Percentiles rank a stretch among this genome's conserved stretches.
phyloP scores from a whole-genome alignment of 2,797 vertebrate genomes.

The Brachyalestes nurse region DNA sequence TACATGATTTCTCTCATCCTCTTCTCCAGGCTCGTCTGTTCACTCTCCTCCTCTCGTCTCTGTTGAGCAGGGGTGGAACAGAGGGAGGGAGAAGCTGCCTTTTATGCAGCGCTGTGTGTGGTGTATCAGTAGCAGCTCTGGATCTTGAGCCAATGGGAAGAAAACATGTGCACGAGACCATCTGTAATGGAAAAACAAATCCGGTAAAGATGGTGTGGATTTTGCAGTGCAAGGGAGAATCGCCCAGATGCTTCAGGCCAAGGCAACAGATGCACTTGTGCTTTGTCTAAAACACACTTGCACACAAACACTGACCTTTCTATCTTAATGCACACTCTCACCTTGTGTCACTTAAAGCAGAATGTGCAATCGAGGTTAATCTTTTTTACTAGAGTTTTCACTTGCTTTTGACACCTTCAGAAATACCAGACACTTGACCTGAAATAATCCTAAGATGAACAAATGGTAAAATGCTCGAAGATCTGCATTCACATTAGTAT shows the following conservation, averaged over 20 bases:
- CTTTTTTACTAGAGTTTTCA: background rate
- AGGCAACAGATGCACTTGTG: slow-evolving; percentile 75
- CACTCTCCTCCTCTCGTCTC: slow-evolving; percentile 30
- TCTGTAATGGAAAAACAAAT: slow-evolving; percentile 85
- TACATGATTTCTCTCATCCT: slow-evolving; percentile 12
- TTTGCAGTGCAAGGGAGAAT: slow-evolving; percentile 65
- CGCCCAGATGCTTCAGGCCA: slow-evolving; percentile 71
- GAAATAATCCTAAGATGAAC: background rate
- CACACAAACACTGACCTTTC: slow-evolving; percentile 22
- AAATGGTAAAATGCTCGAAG: background rate
- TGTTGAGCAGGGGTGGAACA: slow-evolving; percentile 53
- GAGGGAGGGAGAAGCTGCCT: slow-evolving; percentile 52
- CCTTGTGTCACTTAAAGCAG: background rate
- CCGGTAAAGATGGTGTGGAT: slow-evolving; percentile 79
- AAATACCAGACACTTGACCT: background rate
- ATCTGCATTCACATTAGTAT: background rate
- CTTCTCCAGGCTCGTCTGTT: slow-evolving; percentile 18
- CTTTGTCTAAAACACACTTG: slow-evolving; percentile 46
- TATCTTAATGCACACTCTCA: slow-evolving; percentile 1
- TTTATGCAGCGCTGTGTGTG: slow-evolving; percentile 68
- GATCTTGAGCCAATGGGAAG: slow-evolving; percentile 73
- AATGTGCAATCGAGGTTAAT: background rate
- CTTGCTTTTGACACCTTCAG: background rate
- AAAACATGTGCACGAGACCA: slow-evolving; percentile 78
- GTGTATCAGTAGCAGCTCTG: slow-evolving; percentile 53